Conservation (phyloP, 2,888 invertebrate genomes). For the Pomacea canaliculata region DNA sequence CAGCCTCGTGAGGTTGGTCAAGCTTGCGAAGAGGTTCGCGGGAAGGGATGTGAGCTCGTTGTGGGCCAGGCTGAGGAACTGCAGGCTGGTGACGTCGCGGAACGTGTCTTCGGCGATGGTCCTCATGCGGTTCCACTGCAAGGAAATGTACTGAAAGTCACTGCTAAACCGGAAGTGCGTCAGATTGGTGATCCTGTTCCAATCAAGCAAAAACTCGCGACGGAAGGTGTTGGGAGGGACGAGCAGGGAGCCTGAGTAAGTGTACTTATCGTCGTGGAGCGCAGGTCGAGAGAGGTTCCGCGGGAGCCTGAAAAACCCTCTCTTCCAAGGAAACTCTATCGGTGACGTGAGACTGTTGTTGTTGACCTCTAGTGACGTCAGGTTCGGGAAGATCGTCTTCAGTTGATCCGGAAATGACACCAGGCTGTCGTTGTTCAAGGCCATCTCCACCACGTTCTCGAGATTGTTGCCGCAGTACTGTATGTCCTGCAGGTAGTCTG, state of each 20-base stretch:
- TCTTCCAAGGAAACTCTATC: background rate
- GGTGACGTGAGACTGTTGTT: background rate
- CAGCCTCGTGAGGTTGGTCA: background rate
- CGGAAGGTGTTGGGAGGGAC: background rate
- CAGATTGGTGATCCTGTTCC: background rate
- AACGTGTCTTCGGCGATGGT: background rate
- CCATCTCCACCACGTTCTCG: background rate
- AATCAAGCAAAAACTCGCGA: background rate
- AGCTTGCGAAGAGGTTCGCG: background rate
- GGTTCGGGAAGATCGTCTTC: background rate
- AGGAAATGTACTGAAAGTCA: slow-evolving; percentile 1
- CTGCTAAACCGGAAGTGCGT: background rate
- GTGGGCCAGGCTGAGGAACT: slow-evolving; percentile 6
- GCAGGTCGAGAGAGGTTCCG: background rate
- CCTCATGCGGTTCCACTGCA: background rate
- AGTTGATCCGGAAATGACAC: background rate
- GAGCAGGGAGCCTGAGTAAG: background rate
- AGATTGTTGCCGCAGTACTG: background rate
- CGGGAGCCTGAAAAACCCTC: background rate
- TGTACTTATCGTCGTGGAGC: background rate
- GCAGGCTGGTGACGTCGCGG: background rate
- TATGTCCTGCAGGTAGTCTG: background rate
- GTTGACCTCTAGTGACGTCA: background rate
- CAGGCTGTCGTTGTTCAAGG: background rate
- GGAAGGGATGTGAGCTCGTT: background rate